Conservation (phyloP, 1,140 invertebrate species). For the Aphelinus atriplicis region DNA sequence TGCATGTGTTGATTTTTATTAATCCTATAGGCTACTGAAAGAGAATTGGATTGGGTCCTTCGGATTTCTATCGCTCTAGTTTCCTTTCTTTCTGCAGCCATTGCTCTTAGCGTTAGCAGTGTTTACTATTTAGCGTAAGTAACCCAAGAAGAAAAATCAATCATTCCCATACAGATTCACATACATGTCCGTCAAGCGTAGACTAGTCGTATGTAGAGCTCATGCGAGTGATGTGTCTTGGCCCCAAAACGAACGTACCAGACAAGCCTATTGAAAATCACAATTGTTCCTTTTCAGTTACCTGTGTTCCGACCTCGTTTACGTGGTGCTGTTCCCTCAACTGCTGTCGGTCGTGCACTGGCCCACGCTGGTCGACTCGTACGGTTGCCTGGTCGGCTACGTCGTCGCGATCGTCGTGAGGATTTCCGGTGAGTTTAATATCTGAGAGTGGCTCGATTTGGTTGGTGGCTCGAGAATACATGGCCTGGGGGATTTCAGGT, state of each 20-base stretch:
- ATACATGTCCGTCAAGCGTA: too few relatives aligned
- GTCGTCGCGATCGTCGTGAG: slow-evolving; percentile 74
- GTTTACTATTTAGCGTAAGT: slow-evolving; percentile 83
- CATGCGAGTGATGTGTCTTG: too few relatives aligned
- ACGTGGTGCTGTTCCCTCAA: slow-evolving; percentile 86
- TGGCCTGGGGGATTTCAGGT: slow-evolving; percentile 46
- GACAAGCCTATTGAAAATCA: neutral
- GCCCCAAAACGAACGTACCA: too few relatives aligned
- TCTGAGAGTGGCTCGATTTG: neutral
- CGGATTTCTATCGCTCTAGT: slow-evolving; percentile 76
- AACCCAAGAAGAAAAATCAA: slow-evolving; percentile 11
- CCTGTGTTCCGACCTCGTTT: slow-evolving; percentile 81
- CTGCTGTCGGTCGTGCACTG: slow-evolving; percentile 82
- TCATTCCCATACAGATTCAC: too few relatives aligned
- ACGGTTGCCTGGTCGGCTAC: slow-evolving; percentile 78
- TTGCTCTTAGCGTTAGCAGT: slow-evolving; percentile 79
- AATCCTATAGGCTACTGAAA: slow-evolving; percentile 72
- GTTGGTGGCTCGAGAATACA: too few relatives aligned
- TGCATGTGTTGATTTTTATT: slow-evolving; percentile 24
- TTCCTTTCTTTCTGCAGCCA: slow-evolving; percentile 74
- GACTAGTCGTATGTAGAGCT: too few relatives aligned
- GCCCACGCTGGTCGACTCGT: slow-evolving; percentile 76
- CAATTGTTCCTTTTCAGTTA: slow-evolving; percentile 61
- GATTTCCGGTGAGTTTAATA: slow-evolving; percentile 67
- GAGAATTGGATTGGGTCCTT: slow-evolving; percentile 81